Conservation (phyloP, 2,888 invertebrate genomes). For the Beris chalybata region DNA sequence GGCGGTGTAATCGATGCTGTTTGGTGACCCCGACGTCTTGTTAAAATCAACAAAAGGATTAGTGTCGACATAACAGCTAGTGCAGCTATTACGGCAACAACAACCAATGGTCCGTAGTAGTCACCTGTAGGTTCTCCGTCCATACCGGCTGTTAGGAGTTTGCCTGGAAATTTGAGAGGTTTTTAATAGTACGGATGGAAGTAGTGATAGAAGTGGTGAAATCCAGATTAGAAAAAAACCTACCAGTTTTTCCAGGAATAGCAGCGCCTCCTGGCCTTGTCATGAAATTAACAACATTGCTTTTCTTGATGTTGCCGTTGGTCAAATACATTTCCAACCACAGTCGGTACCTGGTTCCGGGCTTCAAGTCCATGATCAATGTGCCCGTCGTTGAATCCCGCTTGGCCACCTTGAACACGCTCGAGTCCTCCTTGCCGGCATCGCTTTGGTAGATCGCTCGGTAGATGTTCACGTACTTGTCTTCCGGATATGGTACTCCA, state of each 20-base stretch:
- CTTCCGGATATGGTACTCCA: constrained; percentile 85
- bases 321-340: constrained; percentile 90
- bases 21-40: constrained; percentile 70
- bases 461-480: constrained; percentile 87
- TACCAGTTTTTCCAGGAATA: constrained; percentile 56
- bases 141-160: constrained; percentile 56
- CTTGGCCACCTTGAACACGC: constrained; percentile 75
- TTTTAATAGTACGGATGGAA: neutral
- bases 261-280: constrained; percentile 73
- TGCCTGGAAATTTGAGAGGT: constrained; percentile 51
- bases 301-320: constrained; percentile 86
- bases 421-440: constrained; percentile 71
- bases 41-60: constrained; percentile 75
- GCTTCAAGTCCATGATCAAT: constrained; percentile 68
- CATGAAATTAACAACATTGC: constrained; percentile 84
- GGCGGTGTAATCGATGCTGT: constrained; percentile 80
- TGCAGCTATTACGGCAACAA: constrained; percentile 84
- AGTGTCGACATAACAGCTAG: constrained; percentile 81
- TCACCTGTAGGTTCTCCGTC: constrained; percentile 61
- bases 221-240: neutral
- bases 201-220: constrained; percentile 10
- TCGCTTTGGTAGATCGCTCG: constrained; percentile 81
- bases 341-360: constrained; percentile 79
- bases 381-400: constrained; percentile 70
- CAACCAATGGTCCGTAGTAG: constrained; percentile 87